Evolutionary conservation across 1,140 invertebrate genomes (phyloP).

Genomic region (Zaprionus ghesquierei): DNA sequence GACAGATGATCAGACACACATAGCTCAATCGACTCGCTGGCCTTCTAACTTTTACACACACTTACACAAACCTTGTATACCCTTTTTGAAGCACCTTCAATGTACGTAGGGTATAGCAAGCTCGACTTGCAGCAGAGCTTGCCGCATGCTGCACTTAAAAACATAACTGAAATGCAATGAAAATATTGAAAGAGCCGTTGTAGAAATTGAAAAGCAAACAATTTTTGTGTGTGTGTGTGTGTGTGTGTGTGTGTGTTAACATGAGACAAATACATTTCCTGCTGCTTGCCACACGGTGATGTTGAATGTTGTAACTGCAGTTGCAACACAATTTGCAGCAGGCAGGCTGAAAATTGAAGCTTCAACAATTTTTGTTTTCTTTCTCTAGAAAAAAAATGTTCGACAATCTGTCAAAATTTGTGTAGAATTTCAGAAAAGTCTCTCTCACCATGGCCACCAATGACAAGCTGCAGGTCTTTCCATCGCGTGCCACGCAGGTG

Average conservation of each 20-base stretch:
- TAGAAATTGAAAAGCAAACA: slow-evolving; percentile 38
- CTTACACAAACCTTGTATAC: too few relatives aligned
- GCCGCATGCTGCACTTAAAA: slow-evolving; percentile 29
- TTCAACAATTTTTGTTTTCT: too few relatives aligned
- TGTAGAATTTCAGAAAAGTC: too few relatives aligned
- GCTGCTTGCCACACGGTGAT: too few relatives aligned
- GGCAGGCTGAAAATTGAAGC: not conserved
- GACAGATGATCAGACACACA: too few relatives aligned
- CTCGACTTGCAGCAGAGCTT: slow-evolving; percentile 29
- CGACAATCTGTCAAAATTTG: not conserved
- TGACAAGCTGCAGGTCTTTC: slow-evolving; percentile 59
- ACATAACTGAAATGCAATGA: slow-evolving; percentile 72
- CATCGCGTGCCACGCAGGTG: slow-evolving; percentile 70
- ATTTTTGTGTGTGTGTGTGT: slow-evolving; percentile 26
- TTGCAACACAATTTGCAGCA: not conserved
- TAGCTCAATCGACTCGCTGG: too few relatives aligned
- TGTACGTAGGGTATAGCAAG: too few relatives aligned
- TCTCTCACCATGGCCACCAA: slow-evolving; percentile 34
- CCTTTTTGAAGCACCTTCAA: too few relatives aligned
- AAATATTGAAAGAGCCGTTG: slow-evolving; percentile 64
- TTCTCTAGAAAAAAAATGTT: too few relatives aligned
- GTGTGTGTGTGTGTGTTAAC: too few relatives aligned
- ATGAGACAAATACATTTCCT: slow-evolving; percentile 48
- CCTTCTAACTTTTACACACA: too few relatives aligned
- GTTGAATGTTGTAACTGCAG: slow-evolving; percentile 13